phyloP scores from a whole-genome alignment of 2,797 vertebrate genomes.

The Falco columbarius region DNA sequence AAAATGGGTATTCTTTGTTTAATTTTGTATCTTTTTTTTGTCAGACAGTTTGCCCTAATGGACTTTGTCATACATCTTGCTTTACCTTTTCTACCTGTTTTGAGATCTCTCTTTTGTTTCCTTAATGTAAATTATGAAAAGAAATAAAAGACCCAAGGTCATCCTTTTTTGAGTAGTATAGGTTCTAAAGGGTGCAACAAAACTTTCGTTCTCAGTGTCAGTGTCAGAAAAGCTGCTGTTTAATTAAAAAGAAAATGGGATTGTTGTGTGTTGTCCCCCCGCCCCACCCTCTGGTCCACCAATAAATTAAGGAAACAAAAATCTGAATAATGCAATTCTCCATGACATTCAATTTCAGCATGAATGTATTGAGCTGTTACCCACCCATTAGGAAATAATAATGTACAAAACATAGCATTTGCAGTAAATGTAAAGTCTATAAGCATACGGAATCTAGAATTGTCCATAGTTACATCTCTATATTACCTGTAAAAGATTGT shows the following conservation, averaged over 20 bases:
- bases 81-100: neutral
- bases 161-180: neutral
- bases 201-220: neutral
- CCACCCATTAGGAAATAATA: neutral
- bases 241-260: neutral
- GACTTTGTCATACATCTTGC: neutral
- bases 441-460: neutral
- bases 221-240: neutral
- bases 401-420: neutral
- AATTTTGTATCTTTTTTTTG: neutral
- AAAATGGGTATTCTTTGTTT: neutral
- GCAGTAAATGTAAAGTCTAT: neutral
- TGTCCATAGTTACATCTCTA: neutral
- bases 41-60: neutral
- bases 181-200: neutral
- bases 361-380: neutral
- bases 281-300: accelerated
- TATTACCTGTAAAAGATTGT: neutral
- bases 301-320: neutral
- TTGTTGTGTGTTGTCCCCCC: neutral
- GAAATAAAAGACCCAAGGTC: neutral
- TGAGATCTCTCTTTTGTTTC: neutral
- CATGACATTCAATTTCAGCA: neutral
- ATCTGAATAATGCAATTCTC: neutral
- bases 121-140: neutral